Conservation (phyloP, 1,140 invertebrate species). For the Sogatella furcifera region DNA sequence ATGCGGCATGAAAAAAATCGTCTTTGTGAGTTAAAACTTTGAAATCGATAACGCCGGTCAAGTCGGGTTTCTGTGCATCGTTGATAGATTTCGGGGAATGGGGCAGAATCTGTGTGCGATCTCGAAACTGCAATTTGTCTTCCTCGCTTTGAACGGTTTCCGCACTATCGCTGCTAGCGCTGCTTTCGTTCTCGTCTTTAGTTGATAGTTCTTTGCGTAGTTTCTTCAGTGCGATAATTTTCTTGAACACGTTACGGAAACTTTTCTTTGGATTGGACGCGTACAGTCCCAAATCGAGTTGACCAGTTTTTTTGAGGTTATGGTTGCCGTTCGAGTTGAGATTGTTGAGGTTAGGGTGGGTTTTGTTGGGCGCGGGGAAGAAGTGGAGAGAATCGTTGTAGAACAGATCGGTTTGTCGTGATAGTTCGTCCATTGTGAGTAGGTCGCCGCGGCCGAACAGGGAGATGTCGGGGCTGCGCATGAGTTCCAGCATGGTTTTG, state of each 20-base stretch:
- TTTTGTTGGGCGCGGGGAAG: not conserved
- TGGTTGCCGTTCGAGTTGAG: not conserved
- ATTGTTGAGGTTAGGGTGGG: not conserved
- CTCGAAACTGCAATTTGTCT: not conserved
- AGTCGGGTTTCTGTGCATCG: not conserved
- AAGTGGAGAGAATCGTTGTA: not conserved
- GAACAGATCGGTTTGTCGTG: not conserved
- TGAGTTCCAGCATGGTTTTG: conserved; percentile 39
- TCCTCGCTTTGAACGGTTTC: not conserved
- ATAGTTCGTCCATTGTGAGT: not conserved
- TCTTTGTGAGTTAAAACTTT: conserved; percentile 15
- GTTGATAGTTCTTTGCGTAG: not conserved
- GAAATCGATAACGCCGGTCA: conserved; percentile 21
- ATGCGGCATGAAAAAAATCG: conserved; percentile 14
- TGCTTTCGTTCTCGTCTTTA: not conserved
- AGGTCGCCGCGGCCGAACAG: conserved; percentile 50
- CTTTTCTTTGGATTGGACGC: not conserved
- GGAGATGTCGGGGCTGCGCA: conserved; percentile 48
- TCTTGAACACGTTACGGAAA: not conserved
- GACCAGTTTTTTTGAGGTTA: not conserved
- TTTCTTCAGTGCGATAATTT: not conserved
- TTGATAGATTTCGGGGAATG: not conserved
- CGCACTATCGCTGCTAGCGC: not conserved
- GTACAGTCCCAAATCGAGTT: not conserved
- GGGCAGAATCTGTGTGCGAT: not conserved